Conservation (phyloP, 2,113 vertebrate genomes). For the human (Homo sapiens) region DNA sequence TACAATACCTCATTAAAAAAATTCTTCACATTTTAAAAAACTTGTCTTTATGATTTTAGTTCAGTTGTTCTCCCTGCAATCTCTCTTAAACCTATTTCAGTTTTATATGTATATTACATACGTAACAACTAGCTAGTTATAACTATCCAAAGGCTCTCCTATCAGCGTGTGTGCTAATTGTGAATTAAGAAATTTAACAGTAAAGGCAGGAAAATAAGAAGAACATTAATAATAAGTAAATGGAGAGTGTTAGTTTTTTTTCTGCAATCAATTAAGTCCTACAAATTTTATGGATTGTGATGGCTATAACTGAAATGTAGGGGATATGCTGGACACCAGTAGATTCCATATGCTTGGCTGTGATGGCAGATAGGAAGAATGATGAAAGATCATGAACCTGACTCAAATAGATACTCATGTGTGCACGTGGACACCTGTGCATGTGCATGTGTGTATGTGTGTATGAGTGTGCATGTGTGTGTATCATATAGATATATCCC, state of each 20-base stretch:
- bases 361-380: not conserved
- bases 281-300: not conserved
- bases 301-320: not conserved
- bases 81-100: not conserved
- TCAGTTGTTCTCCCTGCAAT: not conserved
- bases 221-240: constrained; percentile 49
- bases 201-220: constrained; percentile 27
- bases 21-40: not conserved
- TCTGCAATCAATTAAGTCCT: not conserved
- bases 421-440: not conserved
- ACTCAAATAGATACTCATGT: not conserved
- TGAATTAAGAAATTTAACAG: not conserved
- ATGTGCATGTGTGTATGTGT: not conserved
- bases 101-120: not conserved
- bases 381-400: not conserved
- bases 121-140: not conserved
- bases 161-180: constrained; percentile 19
- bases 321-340: not conserved
- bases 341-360: not conserved
- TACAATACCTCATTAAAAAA: not conserved
- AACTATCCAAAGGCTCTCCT: constrained; percentile 24
- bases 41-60: not conserved
- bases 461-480: not conserved
- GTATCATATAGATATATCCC: not conserved
- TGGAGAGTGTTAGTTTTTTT: fast-evolving